Evolutionary conservation across 2,113 vertebrate genomes (phyloP), one percentile per base, ranked within the genome.

Genomic region (Xenopus borealis): DNA sequence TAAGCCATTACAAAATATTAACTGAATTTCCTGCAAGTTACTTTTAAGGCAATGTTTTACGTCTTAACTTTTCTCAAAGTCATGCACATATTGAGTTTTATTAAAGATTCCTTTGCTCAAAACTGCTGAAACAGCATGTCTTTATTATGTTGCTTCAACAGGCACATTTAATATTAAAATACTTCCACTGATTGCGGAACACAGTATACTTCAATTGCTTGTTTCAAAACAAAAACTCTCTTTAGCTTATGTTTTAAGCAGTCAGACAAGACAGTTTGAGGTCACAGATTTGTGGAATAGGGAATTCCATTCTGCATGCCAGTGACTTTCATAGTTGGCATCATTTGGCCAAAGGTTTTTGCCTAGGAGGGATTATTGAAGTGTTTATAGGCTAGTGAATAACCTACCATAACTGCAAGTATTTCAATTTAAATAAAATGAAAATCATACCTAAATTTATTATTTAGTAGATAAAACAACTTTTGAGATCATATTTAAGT

Each of bases 1-100:
- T 52, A 69, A 19, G 61, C 46, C 59, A 77, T 63, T 77, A 77
- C 64, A 77, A 69, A 70, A 69, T 69, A 76, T 70, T 70, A 77
- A 66, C 19, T 67, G 72, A 67, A 68, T 27, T 12, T 53, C 30
- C 66, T 55, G 68, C 46, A 33, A 52, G 59, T 63, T 63, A 76
- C 74, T 64, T 70, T 27, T 20, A 77, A 62, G 18, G 46, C 59
- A 53, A 62, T 50, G 18, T 63, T 63, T 62, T 59, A 61, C 63
- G 63, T 57, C 64, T 57, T 64, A 69, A 70, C 58, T 3, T 27
- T 27, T 27, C 23, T 27, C 23, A 27, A 1, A 27, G 23, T 27
- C 23, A 27, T 27, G 23, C 3, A 27, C 23, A 27, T 70, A 70
- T 70, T 70, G 55, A 12, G 30, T 63, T 77, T 75, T 77, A 77